Evolutionary conservation across 2,113 vertebrate species (phyloP).

Genomic region (Protobothrops flavoviridis): DNA sequence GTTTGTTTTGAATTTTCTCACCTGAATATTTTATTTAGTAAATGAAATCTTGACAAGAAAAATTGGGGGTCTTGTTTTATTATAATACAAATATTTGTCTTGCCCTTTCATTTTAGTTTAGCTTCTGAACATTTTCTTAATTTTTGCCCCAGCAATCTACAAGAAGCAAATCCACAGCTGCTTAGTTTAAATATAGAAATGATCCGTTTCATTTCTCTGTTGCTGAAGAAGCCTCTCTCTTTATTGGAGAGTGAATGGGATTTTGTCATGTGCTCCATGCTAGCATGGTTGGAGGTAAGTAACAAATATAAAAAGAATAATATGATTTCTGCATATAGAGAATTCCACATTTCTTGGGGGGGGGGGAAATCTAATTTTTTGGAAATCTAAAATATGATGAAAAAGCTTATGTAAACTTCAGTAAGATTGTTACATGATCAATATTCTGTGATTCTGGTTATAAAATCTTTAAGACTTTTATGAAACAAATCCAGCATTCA

Average conservation of each 20-base stretch:
- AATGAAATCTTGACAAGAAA: background rate
- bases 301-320: background rate
- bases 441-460: background rate
- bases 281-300: constrained; percentile 92
- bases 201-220: constrained; percentile 83
- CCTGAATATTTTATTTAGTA: background rate
- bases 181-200: constrained; percentile 87
- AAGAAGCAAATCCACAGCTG: constrained; percentile 71
- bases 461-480: constrained; percentile 4
- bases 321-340: background rate
- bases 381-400: background rate
- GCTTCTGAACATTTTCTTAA: constrained; percentile 1
- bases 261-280: constrained; percentile 92
- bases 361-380: constrained; percentile 36
- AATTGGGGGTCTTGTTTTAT: background rate
- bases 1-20: background rate
- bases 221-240: constrained; percentile 73
- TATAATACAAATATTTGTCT: background rate
- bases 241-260: constrained; percentile 87
- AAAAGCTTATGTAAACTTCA: background rate
- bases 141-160: constrained; percentile 78
- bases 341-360: constrained; percentile 19
- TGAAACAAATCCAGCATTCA: background rate
- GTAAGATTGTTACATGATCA: background rate
- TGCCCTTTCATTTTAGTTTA: background rate